Percentiles rank a stretch among this genome's conserved stretches.
phyloP scores from a whole-genome alignment of 2,888 invertebrate genomes.

The Apotomis betuletana region DNA sequence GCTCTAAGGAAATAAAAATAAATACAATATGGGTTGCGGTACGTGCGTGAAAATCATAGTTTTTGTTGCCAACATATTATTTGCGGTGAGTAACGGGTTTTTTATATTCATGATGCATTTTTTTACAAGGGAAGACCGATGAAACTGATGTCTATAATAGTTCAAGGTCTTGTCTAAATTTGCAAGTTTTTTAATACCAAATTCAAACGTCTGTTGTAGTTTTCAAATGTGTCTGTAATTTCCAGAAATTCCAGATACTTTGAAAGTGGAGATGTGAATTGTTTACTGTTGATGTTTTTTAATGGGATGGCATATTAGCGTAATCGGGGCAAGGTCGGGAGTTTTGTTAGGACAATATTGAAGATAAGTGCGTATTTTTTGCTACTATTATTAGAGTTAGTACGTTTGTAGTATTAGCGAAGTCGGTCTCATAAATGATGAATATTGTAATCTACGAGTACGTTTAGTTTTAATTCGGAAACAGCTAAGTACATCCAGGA shows the following conservation, averaged over 20 bases:
- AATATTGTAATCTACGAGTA: too few species aligned
- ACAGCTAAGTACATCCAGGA: too few species aligned
- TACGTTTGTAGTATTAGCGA: neutral
- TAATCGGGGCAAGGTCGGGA: neutral
- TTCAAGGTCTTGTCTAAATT: constrained; percentile 11
- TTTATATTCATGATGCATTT: neutral
- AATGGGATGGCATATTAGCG: neutral
- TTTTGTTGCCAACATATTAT: constrained; percentile 31
- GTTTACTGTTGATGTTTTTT: neutral
- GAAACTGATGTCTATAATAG: neutral
- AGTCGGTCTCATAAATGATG: neutral
- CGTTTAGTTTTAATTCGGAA: too few species aligned
- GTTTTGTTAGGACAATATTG: neutral
- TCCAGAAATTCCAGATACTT: too few species aligned
- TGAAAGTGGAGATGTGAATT: neutral
- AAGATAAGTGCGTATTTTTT: neutral
- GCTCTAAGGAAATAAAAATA: constrained; percentile 4
- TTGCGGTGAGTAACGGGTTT: constrained; percentile 24
- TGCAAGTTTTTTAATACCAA: neutral
- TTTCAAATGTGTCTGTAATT: neutral
- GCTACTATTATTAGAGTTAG: neutral
- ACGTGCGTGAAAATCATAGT: constrained; percentile 32
- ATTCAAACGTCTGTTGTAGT: neutral
- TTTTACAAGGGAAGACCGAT: neutral
- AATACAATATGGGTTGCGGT: constrained; percentile 36